These are phyloP conservation scores for Sycophila sp. DNA, from an alignment of 1,140 invertebrate species.

Conservation along the genomic window DNA sequence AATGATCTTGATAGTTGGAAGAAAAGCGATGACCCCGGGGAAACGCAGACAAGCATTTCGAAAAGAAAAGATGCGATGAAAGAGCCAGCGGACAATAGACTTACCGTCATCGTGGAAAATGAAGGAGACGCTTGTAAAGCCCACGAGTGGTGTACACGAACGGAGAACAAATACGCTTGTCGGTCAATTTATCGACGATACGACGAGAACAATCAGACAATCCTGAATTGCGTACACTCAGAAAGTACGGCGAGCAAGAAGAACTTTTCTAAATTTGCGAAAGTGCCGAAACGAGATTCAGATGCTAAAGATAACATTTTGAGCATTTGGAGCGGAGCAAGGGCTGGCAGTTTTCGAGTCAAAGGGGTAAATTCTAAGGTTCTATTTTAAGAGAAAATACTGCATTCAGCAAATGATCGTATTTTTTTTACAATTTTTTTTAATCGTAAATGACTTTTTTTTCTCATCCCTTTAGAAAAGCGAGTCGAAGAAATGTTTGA, in stretches of 20 bases:
- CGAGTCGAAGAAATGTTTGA: constrained; percentile 29
- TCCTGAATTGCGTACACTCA: no score
- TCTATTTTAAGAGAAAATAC: no score
- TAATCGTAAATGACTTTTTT: no score
- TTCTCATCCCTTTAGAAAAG: constrained; percentile 15
- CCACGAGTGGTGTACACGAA: constrained; percentile 15
- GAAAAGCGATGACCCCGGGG: not conserved
- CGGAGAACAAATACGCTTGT: not conserved
- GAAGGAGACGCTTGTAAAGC: not conserved
- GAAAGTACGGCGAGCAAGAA: no score
- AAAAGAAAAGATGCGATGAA: no score
- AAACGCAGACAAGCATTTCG: not conserved
- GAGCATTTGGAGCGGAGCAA: constrained; percentile 49
- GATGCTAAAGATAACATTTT: constrained; percentile 54
- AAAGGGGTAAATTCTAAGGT: constrained; percentile 41
- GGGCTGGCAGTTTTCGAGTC: constrained; percentile 49
- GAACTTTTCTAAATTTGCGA: no score
- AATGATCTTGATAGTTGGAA: not conserved
- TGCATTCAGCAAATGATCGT: no score
- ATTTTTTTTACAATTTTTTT: no score
- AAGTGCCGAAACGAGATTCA: no score
- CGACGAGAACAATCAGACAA: not conserved
- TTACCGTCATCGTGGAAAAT: constrained; percentile 18
- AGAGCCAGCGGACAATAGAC: not conserved
- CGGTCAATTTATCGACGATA: not conserved